A percentile compares a stretch with the other conserved stretches of the same genome.
Conservation (phyloP, 2,113 vertebrate species). For the Leptodactylus fuscus region DNA sequence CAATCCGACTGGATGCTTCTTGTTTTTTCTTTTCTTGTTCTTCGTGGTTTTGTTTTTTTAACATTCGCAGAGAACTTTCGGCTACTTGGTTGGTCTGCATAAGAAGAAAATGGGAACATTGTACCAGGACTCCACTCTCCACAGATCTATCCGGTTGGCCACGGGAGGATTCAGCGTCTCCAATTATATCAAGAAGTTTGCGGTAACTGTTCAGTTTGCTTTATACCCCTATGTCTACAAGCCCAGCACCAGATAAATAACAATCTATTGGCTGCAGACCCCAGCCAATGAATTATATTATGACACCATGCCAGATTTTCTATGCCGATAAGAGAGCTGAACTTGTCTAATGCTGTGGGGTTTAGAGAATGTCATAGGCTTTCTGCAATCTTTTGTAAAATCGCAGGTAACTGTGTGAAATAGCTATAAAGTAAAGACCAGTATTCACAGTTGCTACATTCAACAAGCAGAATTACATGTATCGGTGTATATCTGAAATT, state of each 20-base stretch:
- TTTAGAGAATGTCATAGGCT: too few relatives aligned
- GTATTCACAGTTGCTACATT: too few relatives aligned
- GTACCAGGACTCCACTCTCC: constrained; percentile 68
- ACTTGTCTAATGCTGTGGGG: neutral
- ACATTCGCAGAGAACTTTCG: constrained; percentile 61
- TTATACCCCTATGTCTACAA: neutral
- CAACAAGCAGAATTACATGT: too few relatives aligned
- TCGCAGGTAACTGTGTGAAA: too few relatives aligned
- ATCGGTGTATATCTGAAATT: too few relatives aligned
- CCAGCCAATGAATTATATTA: neutral
- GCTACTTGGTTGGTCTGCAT: constrained; percentile 48
- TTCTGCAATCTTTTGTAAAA: too few relatives aligned
- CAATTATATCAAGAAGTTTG: constrained; percentile 78
- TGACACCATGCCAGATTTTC: neutral
- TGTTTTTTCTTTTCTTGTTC: constrained; percentile 39
- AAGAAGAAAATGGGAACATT: constrained; percentile 77
- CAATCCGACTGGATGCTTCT: constrained; percentile 45
- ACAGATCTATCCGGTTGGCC: constrained; percentile 70
- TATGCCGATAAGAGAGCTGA: neutral
- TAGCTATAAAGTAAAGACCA: too few relatives aligned
- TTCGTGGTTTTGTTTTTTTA: too few relatives aligned
- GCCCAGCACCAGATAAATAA: neutral
- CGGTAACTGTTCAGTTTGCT: constrained; percentile 73
- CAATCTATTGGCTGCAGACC: neutral
- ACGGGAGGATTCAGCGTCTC: constrained; percentile 78